Evolutionary conservation across 2,113 vertebrate species (phyloP).

Genomic region (Tursiops truncatus): DNA sequence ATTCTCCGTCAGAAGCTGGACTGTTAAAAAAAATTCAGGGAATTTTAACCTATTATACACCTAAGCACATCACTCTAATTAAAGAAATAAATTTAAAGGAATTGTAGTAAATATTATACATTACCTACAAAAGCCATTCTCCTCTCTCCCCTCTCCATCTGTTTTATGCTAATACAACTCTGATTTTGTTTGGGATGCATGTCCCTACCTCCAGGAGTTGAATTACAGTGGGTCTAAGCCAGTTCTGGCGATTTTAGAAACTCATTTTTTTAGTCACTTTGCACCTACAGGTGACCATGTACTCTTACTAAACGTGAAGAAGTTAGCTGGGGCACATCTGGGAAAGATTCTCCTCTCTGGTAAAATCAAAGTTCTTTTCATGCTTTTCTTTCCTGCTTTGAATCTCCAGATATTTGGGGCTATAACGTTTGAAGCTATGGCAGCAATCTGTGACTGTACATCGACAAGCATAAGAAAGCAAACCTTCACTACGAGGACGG

Average conservation of each 20-base stretch:
- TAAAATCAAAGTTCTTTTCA: neutral
- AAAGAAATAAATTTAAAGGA: neutral
- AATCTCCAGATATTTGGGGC: neutral
- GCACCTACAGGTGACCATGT: neutral
- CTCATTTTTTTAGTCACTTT: neutral
- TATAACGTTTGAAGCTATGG: neutral
- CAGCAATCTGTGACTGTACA: neutral
- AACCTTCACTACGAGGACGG: neutral
- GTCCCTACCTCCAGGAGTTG: neutral
- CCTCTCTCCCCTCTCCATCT: neutral
- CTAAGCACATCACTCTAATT: neutral
- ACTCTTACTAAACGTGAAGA: neutral
- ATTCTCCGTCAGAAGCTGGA: neutral
- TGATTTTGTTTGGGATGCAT: neutral
- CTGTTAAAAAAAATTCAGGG: neutral
- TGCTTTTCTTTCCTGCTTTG: neutral
- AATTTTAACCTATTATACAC: neutral
- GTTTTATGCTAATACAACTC: neutral
- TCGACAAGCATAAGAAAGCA: neutral
- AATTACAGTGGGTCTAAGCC: neutral
- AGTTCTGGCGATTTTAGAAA: neutral
- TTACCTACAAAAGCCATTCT: neutral
- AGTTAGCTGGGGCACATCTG: neutral
- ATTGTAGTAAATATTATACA: neutral
- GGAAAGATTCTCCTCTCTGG: neutral